Evolutionary conservation across 2,888 invertebrate genomes (phyloP), one percentile per base, ranked within the genome.

Genomic region (Phyllotreta striolata): DNA sequence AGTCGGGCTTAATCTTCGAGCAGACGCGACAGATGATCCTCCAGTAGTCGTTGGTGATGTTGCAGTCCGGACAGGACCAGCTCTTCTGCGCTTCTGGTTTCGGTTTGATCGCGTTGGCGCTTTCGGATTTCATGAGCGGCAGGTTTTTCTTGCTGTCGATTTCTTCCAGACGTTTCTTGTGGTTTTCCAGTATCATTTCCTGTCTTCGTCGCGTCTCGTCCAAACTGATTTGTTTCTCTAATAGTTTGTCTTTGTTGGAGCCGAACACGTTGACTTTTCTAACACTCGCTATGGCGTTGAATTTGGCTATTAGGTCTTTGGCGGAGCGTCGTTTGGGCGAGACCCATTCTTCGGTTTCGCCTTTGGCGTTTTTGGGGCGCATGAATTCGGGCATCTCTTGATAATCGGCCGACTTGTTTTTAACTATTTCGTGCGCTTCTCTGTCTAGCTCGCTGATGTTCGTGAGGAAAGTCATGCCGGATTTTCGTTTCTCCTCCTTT

Each of bases 371-470:
- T 72, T 77, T 81, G 0, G 79, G 79, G 46, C 79, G 76, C 81
- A 81, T 81, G 66, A 82, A 82, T 61, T 79, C 78, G 0, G 82
- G 81, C 64, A 80, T 79, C 67, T 80, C 78, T 49, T 77, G 75
- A 52, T 72, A 58, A 51, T 63, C 62, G 14, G 66, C 70, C 14
- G 65, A 62, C 10, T 52, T 55, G 41, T 67, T 72, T 77, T 87
- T 86, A 47, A 92, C 86, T 70, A 93, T 90, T 79, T 89, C 89
- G 0, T 89, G 86, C 0, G 92, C 92, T 79, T 93, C 91, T 71
- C 89, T 86, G 77, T 93, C 92, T 66, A 92, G 80, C 78, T 92
- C 91, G 75, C 91, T 92, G 70, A 92, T 91, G 77, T 89, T 92
- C 0, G 90, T 89, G 54, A 91, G 80, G 66, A 87, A 84, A 73